phyloP scores from a whole-genome alignment of 2,888 invertebrate genomes.

The Globia sparganii region DNA sequence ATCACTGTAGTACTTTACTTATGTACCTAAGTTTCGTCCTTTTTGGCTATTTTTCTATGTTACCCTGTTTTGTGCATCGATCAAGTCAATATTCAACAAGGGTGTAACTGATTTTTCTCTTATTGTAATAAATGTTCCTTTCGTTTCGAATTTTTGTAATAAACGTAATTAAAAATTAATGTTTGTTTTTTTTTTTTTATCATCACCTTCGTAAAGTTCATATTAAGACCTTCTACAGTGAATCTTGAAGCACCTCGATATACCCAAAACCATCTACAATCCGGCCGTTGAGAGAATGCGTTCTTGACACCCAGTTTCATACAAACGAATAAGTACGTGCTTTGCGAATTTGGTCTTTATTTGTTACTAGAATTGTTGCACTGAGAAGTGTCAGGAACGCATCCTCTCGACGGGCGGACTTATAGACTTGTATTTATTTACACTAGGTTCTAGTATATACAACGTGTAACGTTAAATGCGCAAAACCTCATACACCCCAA shows the following conservation, averaged over 20 bases:
- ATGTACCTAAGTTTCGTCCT: neutral
- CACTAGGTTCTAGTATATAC: neutral
- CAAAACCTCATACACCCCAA: no score
- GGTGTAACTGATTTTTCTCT: constrained; percentile 63
- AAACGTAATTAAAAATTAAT: constrained; percentile 58
- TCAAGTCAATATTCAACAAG: constrained; percentile 59
- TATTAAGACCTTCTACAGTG: neutral
- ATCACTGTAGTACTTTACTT: neutral
- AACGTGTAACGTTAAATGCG: no score
- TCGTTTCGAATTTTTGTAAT: constrained; percentile 72
- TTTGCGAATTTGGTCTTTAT: neutral
- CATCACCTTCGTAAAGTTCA: neutral
- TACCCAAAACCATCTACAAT: neutral
- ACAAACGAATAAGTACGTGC: no score
- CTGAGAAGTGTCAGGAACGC: no score
- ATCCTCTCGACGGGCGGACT: no score
- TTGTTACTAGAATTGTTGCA: neutral
- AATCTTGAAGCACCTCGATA: neutral
- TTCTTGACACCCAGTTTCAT: neutral
- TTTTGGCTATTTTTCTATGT: neutral
- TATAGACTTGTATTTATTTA: neutral
- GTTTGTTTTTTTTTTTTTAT: constrained; percentile 31
- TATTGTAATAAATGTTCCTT: constrained; percentile 71
- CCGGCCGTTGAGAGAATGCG: neutral
- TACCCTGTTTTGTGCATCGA: constrained; percentile 51